Evolutionary conservation across 2,888 invertebrate genomes (phyloP), one percentile per base, ranked within the genome.

Genomic region (Melipona bicolor): DNA sequence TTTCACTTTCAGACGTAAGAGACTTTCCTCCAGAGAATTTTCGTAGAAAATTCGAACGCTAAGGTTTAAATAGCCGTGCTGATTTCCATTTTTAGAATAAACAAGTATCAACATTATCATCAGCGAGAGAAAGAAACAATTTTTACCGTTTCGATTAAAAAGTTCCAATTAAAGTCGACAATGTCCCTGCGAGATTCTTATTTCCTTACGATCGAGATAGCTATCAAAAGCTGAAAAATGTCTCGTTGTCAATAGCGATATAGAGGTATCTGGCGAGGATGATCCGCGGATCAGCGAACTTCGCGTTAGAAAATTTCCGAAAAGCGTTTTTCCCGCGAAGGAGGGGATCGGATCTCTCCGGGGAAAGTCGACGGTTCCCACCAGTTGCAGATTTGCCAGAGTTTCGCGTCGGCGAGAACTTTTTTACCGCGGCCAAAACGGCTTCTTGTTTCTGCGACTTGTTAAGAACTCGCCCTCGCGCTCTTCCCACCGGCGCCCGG

Each of bases 381-480:
- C 65, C 43, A 61, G 59, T 68, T 73, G n/a, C 68, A 52, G 36
- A 52, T 69, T 69, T 70, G 2, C 54, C 54, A 17, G 36, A n/a
- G 27, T 72, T 52, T 19, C 15, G 50, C 21, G 43, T 56, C 24
- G 67, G 50, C 4, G 19, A 24, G 21, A 79, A 68, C 27, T 79
- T 74, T 43, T 79, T 62, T 32, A 32, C 21, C 15, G 1, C 27
- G 11, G 74, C 19, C 43, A 9, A 19, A 62, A 68, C 19, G 52
- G 61, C 32, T 68, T 78, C 62, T 69, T 79, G 52, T 74, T 68
- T 68, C 68, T 68, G 24, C 32, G 36, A 74, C 61, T 79, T 67
- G 36, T 65, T 67, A 62, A 79, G 54, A 79, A 79, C 64, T 54
- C 59, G 9, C 17, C 24, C 68, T 62, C 54, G 54, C 56, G 43